Percentiles rank a stretch among this genome's conserved stretches.
phyloP scores from a whole-genome alignment of 2,113 vertebrate species.

The Gila orcuttii region DNA sequence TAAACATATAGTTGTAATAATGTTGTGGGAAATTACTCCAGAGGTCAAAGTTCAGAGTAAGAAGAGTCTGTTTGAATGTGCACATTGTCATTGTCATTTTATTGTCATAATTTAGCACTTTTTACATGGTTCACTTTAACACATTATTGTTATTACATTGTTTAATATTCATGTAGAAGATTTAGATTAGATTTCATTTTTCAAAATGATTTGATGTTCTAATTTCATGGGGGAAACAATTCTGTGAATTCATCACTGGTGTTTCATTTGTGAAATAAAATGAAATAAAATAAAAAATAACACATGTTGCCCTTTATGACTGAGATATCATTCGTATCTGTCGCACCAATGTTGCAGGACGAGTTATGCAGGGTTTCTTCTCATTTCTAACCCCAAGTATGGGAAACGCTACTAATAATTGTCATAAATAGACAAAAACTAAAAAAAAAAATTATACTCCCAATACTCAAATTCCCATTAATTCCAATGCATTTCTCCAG shows the following conservation, averaged over 20 bases:
- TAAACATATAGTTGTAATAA: too few relatives aligned
- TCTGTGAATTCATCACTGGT: too few relatives aligned
- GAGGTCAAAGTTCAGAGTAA: too few relatives aligned
- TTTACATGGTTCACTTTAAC: not conserved
- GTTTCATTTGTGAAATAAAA: not conserved
- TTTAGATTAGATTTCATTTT: not conserved
- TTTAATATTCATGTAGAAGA: not conserved
- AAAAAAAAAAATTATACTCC: not conserved
- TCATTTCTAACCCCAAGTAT: not conserved
- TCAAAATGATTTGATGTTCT: not conserved
- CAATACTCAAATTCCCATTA: not conserved
- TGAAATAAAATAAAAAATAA: not conserved
- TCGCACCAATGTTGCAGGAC: not conserved
- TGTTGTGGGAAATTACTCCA: too few relatives aligned
- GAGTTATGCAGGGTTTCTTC: not conserved
- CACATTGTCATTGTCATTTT: too few relatives aligned
- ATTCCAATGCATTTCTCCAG: conserved; percentile 16
- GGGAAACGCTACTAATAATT: not conserved
- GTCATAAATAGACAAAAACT: not conserved
- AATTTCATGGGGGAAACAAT: not conserved
- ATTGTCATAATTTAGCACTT: too few relatives aligned
- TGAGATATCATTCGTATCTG: not conserved
- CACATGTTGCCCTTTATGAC: not conserved
- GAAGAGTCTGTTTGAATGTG: too few relatives aligned
- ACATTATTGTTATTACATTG: not conserved